Base-by-base conservation (phyloP, 1,140 invertebrate genomes). In the Bradynema listronoti region DNA sequence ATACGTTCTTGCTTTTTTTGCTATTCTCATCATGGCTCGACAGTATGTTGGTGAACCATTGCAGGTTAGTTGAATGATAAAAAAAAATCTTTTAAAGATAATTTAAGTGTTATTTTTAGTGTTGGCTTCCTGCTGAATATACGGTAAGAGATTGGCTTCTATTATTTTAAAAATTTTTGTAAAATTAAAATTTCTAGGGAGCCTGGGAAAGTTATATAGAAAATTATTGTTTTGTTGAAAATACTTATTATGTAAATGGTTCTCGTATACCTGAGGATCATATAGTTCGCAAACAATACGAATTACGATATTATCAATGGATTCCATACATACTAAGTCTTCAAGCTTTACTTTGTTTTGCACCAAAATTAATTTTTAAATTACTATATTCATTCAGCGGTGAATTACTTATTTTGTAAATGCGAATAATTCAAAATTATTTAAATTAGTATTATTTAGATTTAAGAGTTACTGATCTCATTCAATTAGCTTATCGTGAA, bases 161-260 rank as follows among this genome's bases (percentile, higher is more conserved):
- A n/a, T n/a, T n/a, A n/a, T n/a, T n/a, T n/a, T 29, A 53, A 19
- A 4, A 56, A 54, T 16, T n/a, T 11, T 29, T 16, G n/a, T 32
- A n/a, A 41, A 32, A n/a, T 27, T 6, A 19, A n/a, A 22, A 16
- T 64, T 29, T 63, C 45, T n/a, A 67, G 63, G 64, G 65, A 9
- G 57, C 65, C 9, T 69, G 67, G 67, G 69, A 73, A 32, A 56
- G 56, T 22, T 69, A 69, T 27, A 72, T 69, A 32, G 67, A 69
- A 39, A 73, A 70, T 34, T 69, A 69, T 33, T 69, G 67, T 49
- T 69, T 68, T 52, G 66, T 68, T 27, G 69, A 67, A 19, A 72
- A 73, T 51, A 73, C 69, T n/a, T 67, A 67, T 39, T 67, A 36
- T 39, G 69, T 67, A 24, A 62, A 62, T 59, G 36, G 51, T 11